phyloP scores from a whole-genome alignment of 2,888 invertebrate species.

The Agrochola litura region DNA sequence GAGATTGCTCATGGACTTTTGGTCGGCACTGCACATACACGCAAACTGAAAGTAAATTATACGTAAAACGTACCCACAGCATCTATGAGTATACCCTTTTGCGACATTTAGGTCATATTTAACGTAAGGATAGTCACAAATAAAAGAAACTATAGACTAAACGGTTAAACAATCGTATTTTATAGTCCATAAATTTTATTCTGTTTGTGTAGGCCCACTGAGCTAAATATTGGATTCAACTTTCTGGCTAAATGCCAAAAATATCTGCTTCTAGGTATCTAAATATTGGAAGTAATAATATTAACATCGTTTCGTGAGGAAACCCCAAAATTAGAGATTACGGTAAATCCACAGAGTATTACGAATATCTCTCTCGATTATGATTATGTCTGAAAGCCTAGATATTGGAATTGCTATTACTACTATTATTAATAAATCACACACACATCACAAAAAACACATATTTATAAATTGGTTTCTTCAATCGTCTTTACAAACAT shows the following conservation, averaged over 20 bases:
- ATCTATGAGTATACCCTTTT: not conserved
- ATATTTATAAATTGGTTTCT: not conserved
- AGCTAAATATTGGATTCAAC: constrained; percentile 50
- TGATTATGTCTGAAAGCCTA: constrained; percentile 33
- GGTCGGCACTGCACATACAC: no score
- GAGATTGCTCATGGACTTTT: no score
- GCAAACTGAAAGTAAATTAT: not conserved
- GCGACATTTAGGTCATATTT: constrained; percentile 15
- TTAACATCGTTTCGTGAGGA: constrained; percentile 41
- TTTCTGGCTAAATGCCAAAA: constrained; percentile 56
- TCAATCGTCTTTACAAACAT: not conserved
- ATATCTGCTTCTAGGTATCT: constrained; percentile 23
- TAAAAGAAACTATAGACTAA: constrained; percentile 49
- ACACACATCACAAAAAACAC: no score
- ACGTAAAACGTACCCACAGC: not conserved
- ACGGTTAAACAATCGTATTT: constrained; percentile 52
- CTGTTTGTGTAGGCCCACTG: constrained; percentile 51
- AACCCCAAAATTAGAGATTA: constrained; percentile 54
- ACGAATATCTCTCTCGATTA: constrained; percentile 36
- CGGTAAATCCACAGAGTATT: constrained; percentile 21
- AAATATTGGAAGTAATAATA: constrained; percentile 45
- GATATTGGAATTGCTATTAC: constrained; percentile 22
- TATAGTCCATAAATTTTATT: constrained; percentile 50
- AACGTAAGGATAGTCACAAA: constrained; percentile 20
- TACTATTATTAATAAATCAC: no score